A percentile compares a stretch with the other conserved stretches of the same genome.
Conservation (phyloP, 2,113 vertebrate species). For the Setophaga petechia region DNA sequence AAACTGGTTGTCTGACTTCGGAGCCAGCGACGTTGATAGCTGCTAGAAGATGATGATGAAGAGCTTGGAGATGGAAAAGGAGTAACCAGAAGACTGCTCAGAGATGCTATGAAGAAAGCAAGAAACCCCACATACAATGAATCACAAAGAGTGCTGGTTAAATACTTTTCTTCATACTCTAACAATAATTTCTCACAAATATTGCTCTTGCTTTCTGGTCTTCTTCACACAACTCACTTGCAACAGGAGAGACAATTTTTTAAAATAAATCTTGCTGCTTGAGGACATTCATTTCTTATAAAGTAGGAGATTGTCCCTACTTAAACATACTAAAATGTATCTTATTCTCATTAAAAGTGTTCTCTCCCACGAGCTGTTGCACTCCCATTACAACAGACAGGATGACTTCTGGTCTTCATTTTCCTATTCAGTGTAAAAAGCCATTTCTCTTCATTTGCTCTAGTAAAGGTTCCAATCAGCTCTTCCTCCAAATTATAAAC, state of each 20-base stretch:
- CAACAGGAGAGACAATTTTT: neutral
- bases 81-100: slow-evolving; percentile 86
- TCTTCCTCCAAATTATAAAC: neutral
- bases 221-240: neutral
- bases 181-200: neutral
- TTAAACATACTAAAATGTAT: neutral
- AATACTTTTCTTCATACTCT: neutral
- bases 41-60: slow-evolving; percentile 83
- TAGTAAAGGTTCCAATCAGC: neutral
- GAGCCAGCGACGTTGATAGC: slow-evolving; percentile 87
- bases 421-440: neutral
- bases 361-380: neutral
- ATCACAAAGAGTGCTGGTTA: neutral
- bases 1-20: slow-evolving; percentile 88
- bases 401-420: neutral
- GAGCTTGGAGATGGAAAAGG: slow-evolving; percentile 85
- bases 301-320: neutral
- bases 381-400: neutral
- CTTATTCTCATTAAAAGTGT: neutral
- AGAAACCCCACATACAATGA: neutral
- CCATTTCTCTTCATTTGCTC: neutral
- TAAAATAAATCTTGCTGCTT: neutral
- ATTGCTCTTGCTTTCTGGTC: neutral
- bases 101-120: slow-evolving; percentile 75
- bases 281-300: neutral